Evolutionary conservation across 1,140 invertebrate species (phyloP), one percentile per base, ranked within the genome.

Genomic region (Dysdera silvatica): DNA sequence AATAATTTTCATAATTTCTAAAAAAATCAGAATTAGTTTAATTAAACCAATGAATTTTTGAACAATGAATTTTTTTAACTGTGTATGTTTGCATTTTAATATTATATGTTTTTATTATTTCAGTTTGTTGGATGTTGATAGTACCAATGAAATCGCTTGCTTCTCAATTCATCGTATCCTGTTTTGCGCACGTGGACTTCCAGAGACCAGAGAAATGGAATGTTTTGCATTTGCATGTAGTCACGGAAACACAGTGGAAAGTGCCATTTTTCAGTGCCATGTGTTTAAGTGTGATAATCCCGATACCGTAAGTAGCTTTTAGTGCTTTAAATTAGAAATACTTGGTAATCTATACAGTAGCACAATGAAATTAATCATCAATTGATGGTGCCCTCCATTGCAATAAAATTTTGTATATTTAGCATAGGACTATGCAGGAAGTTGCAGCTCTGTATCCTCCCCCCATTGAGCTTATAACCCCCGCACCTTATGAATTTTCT

Each of bases 141-240:
- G 83, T 29, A 86, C 91, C 72, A 83, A 84, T 51, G 87, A 95
- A 61, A 94, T 97, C 72, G 83, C 87, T 0, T 84, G 85, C 16
- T 98, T 94, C 75, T 87, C 91, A 66, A 88, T 98, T 48, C 89
- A 91, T 71, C 84, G 91, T 58, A 98, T 98, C 67, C 80, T 96
- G 54, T 95, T 96, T 79, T 98, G 95, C 77, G 91, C 91, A 10
- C 83, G 91, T 43, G 95, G 95, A 4, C 83, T 86, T n/a, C 82
- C 81, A n/a, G 85, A 85, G 56, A 87, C 87, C 20, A 76, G 80
- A 3, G 92, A 95, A 71, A 85, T 86, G 4, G 83, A 88, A 12
- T 98, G 95, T 78, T 98, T 98, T 80, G 94, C 94, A 33, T 97
- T 98, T 76, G 98, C 94, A 0, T 97, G 91, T 84, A 90, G 91